Evolutionary conservation across 2,797 vertebrate genomes (phyloP).

Genomic region (Acanthis flammea): DNA sequence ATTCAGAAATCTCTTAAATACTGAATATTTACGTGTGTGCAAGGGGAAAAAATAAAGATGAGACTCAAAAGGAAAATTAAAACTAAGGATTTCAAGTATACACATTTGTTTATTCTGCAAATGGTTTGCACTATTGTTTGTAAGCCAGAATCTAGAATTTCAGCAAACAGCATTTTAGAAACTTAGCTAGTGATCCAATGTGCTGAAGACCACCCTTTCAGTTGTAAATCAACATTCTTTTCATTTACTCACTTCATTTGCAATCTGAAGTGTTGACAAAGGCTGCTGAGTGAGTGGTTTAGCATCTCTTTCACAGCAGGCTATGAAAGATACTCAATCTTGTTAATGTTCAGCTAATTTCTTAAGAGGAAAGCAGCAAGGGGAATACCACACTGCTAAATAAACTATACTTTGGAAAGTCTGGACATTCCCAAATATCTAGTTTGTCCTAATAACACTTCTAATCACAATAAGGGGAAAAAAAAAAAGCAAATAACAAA

Average conservation of each 20-base stretch:
- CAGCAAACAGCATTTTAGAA: background rate
- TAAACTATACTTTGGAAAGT: background rate
- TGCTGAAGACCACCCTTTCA: background rate
- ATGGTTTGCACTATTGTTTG: background rate
- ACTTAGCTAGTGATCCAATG: background rate
- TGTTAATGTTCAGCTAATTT: background rate
- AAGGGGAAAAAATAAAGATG: background rate
- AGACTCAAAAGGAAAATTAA: background rate
- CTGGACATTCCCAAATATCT: background rate
- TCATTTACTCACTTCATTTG: background rate
- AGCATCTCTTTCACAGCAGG: background rate
- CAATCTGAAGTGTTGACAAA: background rate
- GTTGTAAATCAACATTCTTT: background rate
- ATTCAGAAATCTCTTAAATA: background rate
- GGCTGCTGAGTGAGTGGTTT: background rate
- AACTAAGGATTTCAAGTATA: background rate
- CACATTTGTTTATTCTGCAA: background rate
- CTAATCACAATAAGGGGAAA: background rate
- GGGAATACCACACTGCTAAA: constrained; percentile 15
- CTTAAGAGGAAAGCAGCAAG: background rate
- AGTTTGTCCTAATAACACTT: background rate
- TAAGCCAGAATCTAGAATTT: background rate
- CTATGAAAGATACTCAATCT: background rate
- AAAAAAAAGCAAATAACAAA: background rate
- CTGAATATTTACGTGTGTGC: background rate